Evolutionary conservation across 2,888 invertebrate genomes (phyloP), one percentile per base, ranked within the genome.

Genomic region (Allygus modestus): DNA sequence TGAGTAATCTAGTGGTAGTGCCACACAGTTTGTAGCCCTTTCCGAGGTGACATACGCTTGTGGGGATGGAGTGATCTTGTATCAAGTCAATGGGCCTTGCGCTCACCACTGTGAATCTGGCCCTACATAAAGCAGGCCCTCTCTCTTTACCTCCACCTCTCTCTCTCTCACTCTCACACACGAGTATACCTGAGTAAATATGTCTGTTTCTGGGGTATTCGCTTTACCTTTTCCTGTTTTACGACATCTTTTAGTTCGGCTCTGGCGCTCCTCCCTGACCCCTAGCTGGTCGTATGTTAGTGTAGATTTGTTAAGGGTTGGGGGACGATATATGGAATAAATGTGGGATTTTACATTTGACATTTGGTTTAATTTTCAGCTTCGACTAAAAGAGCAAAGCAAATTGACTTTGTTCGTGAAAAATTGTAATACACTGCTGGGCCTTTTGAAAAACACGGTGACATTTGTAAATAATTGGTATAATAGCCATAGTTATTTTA

Each of bases 191-290:
- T 17, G 11, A 46, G 58, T 58, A 9, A 9, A 23, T 23, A 9
- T 2, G 58, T 2, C 58, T 20, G 58, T 69, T 37, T 26, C 69
- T 69, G 31, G 26, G 69, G 31, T 65, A 2, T n/a, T 69, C 69
- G 4, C 69, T 9, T 69, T 69, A 69, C 69, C 31, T 69, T 31
- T 37, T 1, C 69, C 69, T 31, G 26, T 1, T 69, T 31, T 73
- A 73, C 43, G 73, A 23, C 43, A 31, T 41, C 43, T 73, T 69
- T 73, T 73, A 73, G 73, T 73, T 43, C 43, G 20, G 73, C 41
- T 43, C 26, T 4, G n/a, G n/a, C 20, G 69, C 1, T 4, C 33
- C 1, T 58, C 61, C 17, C 69, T n/a, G 69, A 17, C 69, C 17
- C 69, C 33, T 2, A 11, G n/a, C n/a, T n/a, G n/a, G n/a, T n/a